phyloP scores from a whole-genome alignment of 2,797 vertebrate genomes.

The Lagocephalus sceleratus region DNA sequence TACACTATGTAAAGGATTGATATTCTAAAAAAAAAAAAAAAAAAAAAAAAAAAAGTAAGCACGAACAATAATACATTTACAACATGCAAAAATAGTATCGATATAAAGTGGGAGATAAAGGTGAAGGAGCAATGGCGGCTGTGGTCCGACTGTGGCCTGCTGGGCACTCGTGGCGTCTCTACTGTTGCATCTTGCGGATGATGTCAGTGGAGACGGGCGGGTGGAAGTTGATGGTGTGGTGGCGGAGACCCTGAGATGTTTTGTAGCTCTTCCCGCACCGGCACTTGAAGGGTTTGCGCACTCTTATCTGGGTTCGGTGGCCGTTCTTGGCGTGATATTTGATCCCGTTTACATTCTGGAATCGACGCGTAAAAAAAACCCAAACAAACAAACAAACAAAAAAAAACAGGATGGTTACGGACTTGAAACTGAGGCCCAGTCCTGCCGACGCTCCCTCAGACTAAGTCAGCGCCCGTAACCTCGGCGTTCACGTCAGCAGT shows the following conservation, averaged over 20 bases:
- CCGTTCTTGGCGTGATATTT: slow-evolving; percentile 99
- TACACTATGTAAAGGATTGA: slow-evolving; percentile 83
- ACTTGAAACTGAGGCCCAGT: slow-evolving; percentile 32
- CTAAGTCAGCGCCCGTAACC: slow-evolving; percentile 69
- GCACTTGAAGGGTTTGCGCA: slow-evolving; percentile 98
- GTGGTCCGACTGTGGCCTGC: slow-evolving; percentile 62
- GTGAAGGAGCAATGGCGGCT: slow-evolving; percentile 79
- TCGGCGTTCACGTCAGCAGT: slow-evolving; percentile 69
- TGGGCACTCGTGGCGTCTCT: slow-evolving; percentile 63
- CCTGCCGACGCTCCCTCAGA: slow-evolving; percentile 49
- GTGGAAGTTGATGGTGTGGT: slow-evolving; percentile 99
- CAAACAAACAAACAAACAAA: too few species aligned
- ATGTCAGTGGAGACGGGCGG: slow-evolving; percentile 92
- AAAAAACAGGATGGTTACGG: not conserved
- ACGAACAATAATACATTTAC: slow-evolving; percentile 68
- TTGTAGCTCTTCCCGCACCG: slow-evolving; percentile 99
- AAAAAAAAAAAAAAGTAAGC: slow-evolving; percentile 51
- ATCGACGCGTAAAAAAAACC: not conserved
- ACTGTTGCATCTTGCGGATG: slow-evolving; percentile 97
- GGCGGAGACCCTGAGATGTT: slow-evolving; percentile 97
- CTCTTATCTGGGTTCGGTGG: slow-evolving; percentile 96
- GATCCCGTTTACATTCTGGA: slow-evolving; percentile 97
- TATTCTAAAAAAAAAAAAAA: slow-evolving; percentile 76
- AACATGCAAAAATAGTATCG: slow-evolving; percentile 85
- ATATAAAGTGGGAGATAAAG: slow-evolving; percentile 16